Evolutionary conservation across 1,140 invertebrate genomes (phyloP), one percentile per base, ranked within the genome.

Genomic region (Telenomus remus): DNA sequence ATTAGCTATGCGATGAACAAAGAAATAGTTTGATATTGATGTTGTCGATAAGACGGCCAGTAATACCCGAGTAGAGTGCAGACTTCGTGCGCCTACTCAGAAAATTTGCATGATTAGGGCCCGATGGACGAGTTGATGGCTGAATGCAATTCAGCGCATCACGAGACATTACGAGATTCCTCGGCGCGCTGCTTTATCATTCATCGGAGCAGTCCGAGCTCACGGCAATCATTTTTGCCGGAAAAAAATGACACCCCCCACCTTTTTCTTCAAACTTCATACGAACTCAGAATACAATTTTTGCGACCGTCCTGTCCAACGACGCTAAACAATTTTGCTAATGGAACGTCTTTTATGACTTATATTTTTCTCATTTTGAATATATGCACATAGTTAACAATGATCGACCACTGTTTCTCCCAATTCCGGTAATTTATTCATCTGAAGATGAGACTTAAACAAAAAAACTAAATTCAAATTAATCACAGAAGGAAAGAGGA

Each of bases 51-150:
- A 66, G 47, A n/a, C 39, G 34, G 57, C 56, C 42, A 50, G 51
- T 68, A 74, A 74, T 74, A 46, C 16, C 46, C 44, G 70, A 60
- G 70, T 70, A 70, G 61, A 70, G 66, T 46, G 56, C 60, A 39
- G 35, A 34, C 51, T 56, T 72, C 54, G 60, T 60, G 56, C 60
- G 56, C 55, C 61, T 54, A 60, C 70, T 73, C 61, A 49, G 50
- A 14, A 65, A 73, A 73, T 73, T 73, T 73, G 70, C 70, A 73
- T 73, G 70, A 73, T 73, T 73, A 65, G 49, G 44, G 54, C 13
- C 49, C 70, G 61, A 72, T 54, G 61, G 49, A 53, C 19, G 59
- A 12, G 56, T 59, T 48, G 54, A 70, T 61, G 59, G 68, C 42
- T 44, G 61, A 46, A 13, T 10, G 57, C 51, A 53, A 65, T 48